Conservation (phyloP, 2,888 invertebrate genomes). For the Spisula subtruncata region DNA sequence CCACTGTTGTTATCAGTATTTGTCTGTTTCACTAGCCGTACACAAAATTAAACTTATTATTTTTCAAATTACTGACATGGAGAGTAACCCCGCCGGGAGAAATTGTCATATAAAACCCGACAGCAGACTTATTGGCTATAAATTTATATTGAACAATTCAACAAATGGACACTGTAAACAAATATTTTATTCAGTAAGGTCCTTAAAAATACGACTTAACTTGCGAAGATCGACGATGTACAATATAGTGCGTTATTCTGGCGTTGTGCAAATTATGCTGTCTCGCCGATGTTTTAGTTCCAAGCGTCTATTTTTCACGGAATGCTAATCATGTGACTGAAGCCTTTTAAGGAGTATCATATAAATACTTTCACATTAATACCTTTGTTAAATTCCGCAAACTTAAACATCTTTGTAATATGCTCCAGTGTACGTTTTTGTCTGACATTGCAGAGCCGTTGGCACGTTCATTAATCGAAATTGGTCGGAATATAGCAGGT, state of each 20-base stretch:
- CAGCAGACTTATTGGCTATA: not conserved
- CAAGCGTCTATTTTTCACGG: too few species aligned
- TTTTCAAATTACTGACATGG: not conserved
- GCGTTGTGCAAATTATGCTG: too few species aligned
- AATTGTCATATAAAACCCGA: not conserved
- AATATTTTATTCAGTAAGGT: slow-evolving; percentile 8
- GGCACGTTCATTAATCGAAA: too few species aligned
- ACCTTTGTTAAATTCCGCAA: too few species aligned
- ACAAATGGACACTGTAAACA: not conserved
- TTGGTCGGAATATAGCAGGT: too few species aligned
- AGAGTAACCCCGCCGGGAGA: not conserved
- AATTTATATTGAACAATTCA: not conserved
- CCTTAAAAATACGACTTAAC: not conserved
- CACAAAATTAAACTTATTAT: not conserved
- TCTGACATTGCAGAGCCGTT: not conserved
- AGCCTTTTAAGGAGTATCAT: too few species aligned
- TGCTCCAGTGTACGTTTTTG: not conserved
- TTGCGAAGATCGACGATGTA: slow-evolving; percentile 11
- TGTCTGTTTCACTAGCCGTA: not conserved
- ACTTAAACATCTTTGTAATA: too few species aligned
- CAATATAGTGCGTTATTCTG: too few species aligned
- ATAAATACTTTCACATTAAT: too few species aligned
- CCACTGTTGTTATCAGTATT: not conserved
- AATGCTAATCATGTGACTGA: too few species aligned
- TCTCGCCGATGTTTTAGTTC: too few species aligned